A percentile compares a stretch with the other conserved stretches of the same genome.
Conservation (phyloP, 2,113 vertebrate species). For the Bos javanicus region DNA sequence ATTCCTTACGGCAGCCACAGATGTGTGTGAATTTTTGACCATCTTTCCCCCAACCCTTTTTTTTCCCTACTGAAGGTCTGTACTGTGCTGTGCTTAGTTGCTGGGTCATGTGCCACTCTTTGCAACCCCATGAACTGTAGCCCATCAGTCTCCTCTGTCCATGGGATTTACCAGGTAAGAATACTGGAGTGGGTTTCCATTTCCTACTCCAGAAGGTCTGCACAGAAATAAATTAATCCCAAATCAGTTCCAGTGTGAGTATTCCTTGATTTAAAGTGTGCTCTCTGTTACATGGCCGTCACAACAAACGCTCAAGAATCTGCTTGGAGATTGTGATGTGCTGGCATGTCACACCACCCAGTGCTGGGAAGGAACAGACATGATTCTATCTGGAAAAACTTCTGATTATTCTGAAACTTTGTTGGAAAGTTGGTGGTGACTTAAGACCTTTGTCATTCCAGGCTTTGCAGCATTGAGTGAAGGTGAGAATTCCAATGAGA, state of each 20-base stretch:
- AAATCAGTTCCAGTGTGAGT: not conserved
- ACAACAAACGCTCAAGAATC: not conserved
- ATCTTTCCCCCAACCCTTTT: accelerated
- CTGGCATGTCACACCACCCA: accelerated
- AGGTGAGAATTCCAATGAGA: not conserved
- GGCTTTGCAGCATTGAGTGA: not conserved
- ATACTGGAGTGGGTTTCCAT: not conserved
- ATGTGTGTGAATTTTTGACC: not conserved
- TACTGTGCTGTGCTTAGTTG: not conserved
- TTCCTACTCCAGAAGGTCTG: not conserved
- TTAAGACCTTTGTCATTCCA: not conserved
- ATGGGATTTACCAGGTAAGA: not conserved
- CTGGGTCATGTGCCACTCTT: not conserved
- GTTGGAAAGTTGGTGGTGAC: not conserved
- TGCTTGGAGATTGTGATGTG: accelerated
- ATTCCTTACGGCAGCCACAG: slow-evolving; percentile 25
- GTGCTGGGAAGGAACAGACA: accelerated
- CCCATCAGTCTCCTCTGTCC: not conserved
- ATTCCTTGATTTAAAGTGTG: not conserved
- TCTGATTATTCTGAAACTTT: not conserved
- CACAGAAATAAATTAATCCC: not conserved
- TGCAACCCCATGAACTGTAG: not conserved
- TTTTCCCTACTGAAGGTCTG: not conserved
- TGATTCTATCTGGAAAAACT: not conserved
- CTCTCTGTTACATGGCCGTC: not conserved